Base-by-base conservation (phyloP, 2,797 vertebrate species). In the Eidolon dupreanum region DNA sequence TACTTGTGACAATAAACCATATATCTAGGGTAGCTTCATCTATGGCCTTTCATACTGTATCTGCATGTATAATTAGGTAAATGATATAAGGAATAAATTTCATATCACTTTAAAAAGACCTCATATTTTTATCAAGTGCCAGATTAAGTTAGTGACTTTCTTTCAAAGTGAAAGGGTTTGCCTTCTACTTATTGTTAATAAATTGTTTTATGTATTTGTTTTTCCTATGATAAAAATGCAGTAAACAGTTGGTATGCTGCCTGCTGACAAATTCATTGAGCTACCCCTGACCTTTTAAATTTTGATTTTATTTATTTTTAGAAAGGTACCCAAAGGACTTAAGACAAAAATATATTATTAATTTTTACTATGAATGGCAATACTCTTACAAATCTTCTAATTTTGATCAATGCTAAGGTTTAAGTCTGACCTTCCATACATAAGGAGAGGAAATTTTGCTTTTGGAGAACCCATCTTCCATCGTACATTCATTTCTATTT, bases 231-330 rank as follows among this genome's bases (percentile, higher is more conserved):
- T 68, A 79, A 94, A 92, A 90, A 84, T 84, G 17, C 41, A 86
- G 51, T 77, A 83, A 79, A 73, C 5, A 12, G 19, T 55, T 84
- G n/a, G 28, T 82, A 91, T 94, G 24, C 46, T 94, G 70, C 65
- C 82, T 77, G 28, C 26, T 97, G 63, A 97, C 19, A 89, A 73
- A 95, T 65, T 78, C 90, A 88, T 63, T 85, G 57, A 96, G 36
- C 19, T 90, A 28, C 15, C 68, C 12, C 61, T 75, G 61, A 79
- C 36, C 51, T 95, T 93, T 97, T 36, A 88, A 93, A 15, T 38
- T 91, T 46, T 51, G 2, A 83, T 82, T 95, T 97, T 73, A 71
- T 24, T 97, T 78, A 84, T 87, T 95, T 92, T 93, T 65, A 51
- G 53, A 94, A 36, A 94, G 49, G 2, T 0, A 83, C n/a, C 65